These are phyloP conservation scores for Melieria picta DNA, from an alignment of 2,888 invertebrate species.

Conservation along the genomic window DNA sequence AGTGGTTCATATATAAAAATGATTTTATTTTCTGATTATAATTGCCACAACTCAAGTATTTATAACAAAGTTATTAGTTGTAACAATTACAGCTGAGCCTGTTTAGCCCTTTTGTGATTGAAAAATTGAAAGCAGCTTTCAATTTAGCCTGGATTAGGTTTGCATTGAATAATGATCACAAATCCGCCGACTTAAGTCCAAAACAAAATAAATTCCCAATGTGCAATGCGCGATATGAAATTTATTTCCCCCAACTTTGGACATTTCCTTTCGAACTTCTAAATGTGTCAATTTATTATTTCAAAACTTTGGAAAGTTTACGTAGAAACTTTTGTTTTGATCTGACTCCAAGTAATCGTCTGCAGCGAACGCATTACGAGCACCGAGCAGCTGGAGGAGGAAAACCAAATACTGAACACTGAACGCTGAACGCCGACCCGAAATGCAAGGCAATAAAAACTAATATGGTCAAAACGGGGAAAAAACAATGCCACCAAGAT, in stretches of 20 bases:
- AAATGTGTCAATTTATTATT: constrained; percentile 44
- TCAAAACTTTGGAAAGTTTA: constrained; percentile 33
- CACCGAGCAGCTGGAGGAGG: constrained; percentile 20
- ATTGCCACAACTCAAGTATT: too few relatives aligned
- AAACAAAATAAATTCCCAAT: background rate
- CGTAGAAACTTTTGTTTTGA: constrained; percentile 34
- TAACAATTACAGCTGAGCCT: too few relatives aligned
- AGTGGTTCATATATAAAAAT: too few relatives aligned
- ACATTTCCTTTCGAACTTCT: constrained; percentile 35
- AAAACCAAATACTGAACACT: constrained; percentile 42
- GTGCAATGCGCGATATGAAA: constrained; percentile 17
- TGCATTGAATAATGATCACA: too few relatives aligned
- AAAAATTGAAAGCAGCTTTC: too few relatives aligned
- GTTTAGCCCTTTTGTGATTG: too few relatives aligned
- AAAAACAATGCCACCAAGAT: constrained; percentile 59
- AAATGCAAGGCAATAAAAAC: constrained; percentile 32
- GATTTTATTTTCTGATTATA: too few relatives aligned
- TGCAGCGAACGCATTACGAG: constrained; percentile 31
- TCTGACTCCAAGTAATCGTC: constrained; percentile 23
- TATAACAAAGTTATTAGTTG: too few relatives aligned
- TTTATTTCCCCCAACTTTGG: constrained; percentile 20
- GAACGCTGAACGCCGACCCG: constrained; percentile 18
- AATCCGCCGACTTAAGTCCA: too few relatives aligned
- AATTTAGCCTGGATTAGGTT: too few relatives aligned
- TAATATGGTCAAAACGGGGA: constrained; percentile 31